Evolutionary conservation across 2,888 invertebrate genomes (phyloP).

Genomic region (Apodemia zela): DNA sequence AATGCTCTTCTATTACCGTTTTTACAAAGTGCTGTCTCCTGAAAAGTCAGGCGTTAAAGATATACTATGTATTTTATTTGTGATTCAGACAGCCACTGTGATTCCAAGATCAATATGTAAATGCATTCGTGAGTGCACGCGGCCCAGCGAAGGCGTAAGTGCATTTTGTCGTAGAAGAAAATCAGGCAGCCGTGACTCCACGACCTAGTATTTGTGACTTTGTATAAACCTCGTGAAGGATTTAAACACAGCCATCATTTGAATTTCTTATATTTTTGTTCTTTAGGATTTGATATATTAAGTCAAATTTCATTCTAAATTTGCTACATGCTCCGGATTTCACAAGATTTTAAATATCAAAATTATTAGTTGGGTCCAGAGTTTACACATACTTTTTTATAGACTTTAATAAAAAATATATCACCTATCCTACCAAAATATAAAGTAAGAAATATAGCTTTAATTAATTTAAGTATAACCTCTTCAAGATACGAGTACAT

Average conservation of each 20-base stretch:
- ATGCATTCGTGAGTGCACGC: constrained; percentile 62
- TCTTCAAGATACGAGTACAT: too few relatives aligned
- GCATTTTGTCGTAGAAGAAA: constrained; percentile 73
- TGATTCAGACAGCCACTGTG: constrained; percentile 54
- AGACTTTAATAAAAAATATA: too few relatives aligned
- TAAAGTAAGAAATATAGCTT: too few relatives aligned
- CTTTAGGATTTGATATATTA: background rate
- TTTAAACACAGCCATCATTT: constrained; percentile 34
- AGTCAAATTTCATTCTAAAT: too few relatives aligned
- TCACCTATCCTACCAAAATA: too few relatives aligned
- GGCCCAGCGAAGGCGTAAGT: constrained; percentile 51
- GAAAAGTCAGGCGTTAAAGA: constrained; percentile 34
- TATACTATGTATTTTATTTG: constrained; percentile 48
- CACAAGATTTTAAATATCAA: too few relatives aligned
- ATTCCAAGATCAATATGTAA: constrained; percentile 74
- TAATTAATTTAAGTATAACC: too few relatives aligned
- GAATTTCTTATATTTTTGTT: constrained; percentile 17
- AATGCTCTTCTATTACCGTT: constrained; percentile 11
- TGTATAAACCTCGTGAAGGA: constrained; percentile 42
- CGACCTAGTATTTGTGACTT: constrained; percentile 51
- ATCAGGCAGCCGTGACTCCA: constrained; percentile 50
- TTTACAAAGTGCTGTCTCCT: constrained; percentile 18
- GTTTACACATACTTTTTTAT: too few relatives aligned
- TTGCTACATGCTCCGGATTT: too few relatives aligned
- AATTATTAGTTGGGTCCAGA: too few relatives aligned